phyloP scores from a whole-genome alignment of 2,797 vertebrate species.

The Tenualosa thibaudeaui region DNA sequence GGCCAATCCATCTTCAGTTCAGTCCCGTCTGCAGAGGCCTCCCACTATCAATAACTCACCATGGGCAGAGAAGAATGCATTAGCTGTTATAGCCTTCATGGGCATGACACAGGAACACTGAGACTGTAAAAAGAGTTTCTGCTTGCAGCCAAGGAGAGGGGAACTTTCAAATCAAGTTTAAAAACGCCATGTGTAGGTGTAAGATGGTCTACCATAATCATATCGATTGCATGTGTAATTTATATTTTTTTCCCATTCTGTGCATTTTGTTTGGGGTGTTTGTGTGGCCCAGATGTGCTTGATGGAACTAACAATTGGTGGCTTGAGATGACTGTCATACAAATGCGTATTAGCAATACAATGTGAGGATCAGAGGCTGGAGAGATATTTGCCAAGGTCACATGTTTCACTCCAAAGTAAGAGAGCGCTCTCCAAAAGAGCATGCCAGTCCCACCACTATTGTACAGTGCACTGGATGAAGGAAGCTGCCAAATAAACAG shows the following conservation, averaged over 20 bases:
- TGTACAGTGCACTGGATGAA: background rate
- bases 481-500: background rate
- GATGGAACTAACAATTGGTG: background rate
- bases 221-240: too few species aligned
- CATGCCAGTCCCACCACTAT: background rate
- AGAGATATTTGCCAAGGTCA: background rate
- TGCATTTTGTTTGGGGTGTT: too few species aligned
- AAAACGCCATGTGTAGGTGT: too few species aligned
- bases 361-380: background rate
- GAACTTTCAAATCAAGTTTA: too few species aligned
- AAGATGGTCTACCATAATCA: too few species aligned
- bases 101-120: background rate
- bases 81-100: background rate
- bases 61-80: background rate
- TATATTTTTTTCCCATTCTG: too few species aligned
- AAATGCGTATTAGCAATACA: background rate
- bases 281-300: too few species aligned
- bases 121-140: background rate
- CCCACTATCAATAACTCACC: background rate
- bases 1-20: slow-evolving; percentile 28
- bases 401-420: background rate
- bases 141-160: background rate
- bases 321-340: background rate
- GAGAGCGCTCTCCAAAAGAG: background rate
- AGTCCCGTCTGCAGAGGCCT: background rate